Conservation (phyloP, 2,113 vertebrate species). For the Cebidichthys violaceus region DNA sequence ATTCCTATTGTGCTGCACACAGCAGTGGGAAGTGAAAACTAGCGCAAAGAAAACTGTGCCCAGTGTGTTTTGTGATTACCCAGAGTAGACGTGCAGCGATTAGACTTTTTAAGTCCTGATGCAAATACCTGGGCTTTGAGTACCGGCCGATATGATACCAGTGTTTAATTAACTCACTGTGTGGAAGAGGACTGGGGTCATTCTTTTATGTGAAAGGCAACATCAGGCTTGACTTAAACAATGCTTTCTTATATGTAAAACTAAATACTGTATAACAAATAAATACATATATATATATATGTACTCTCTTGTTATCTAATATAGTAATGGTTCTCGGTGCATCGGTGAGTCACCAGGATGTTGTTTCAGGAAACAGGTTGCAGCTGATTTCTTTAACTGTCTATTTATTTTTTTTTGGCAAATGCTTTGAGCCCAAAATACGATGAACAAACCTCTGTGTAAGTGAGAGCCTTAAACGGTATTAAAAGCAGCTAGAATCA, state of each 20-base stretch:
- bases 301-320: too few species aligned
- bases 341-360: not conserved
- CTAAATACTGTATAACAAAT: not conserved
- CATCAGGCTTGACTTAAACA: not conserved
- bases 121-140: too few species aligned
- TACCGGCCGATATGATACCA: not conserved
- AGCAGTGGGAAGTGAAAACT: not conserved
- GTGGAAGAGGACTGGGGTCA: not conserved
- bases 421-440: not conserved
- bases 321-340: not conserved
- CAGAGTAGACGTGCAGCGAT: not conserved
- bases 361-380: slow-evolving; percentile 3
- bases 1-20: not conserved
- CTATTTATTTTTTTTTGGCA: slow-evolving; percentile 8
- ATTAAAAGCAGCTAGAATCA: too few species aligned
- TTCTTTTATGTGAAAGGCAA: not conserved
- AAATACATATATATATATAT: not conserved
- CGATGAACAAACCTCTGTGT: not conserved
- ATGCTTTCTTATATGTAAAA: not conserved
- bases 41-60: not conserved
- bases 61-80: not conserved
- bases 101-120: not conserved
- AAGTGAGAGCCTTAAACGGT: not conserved
- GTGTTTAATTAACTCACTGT: not conserved
- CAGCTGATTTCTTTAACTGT: not conserved